phyloP scores from a whole-genome alignment of 1,140 invertebrate species.

The Mya arenaria region DNA sequence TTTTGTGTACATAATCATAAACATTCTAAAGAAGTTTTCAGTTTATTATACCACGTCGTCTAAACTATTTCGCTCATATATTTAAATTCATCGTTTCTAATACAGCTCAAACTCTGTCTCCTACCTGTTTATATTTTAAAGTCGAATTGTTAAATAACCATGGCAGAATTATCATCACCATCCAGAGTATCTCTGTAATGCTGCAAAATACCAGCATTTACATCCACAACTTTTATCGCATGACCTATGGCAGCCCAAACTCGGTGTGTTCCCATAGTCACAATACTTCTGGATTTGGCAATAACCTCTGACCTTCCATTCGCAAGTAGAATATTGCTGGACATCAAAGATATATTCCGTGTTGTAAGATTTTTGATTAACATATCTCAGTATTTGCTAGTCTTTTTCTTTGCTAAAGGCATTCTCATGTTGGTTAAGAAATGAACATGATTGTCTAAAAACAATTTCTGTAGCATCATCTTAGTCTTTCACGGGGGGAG shows the following conservation, averaged over 20 bases:
- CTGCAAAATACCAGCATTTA: slow-evolving; percentile 16
- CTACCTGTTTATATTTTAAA: not conserved
- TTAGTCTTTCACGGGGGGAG: too few species aligned
- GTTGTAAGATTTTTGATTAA: not conserved
- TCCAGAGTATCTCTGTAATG: slow-evolving; percentile 14
- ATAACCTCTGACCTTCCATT: slow-evolving; percentile 22
- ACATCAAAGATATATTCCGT: not conserved
- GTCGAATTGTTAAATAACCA: not conserved
- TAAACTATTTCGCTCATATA: too few species aligned
- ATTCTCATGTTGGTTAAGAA: not conserved
- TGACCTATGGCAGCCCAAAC: slow-evolving; percentile 6
- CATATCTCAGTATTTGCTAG: not conserved
- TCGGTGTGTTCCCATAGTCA: slow-evolving; percentile 29
- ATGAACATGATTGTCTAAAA: slow-evolving; percentile 25
- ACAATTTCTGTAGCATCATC: not conserved
- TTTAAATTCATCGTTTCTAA: too few species aligned
- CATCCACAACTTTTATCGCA: not conserved
- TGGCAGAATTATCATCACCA: not conserved
- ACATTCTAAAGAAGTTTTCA: too few species aligned
- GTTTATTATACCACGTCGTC: too few species aligned
- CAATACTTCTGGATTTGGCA: not conserved
- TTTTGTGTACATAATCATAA: too few species aligned
- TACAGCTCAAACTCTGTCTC: too few species aligned
- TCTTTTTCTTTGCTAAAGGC: not conserved
- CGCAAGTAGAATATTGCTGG: not conserved